phyloP scores from a whole-genome alignment of 2,797 vertebrate species.

The Zenarchopterus dispar region DNA sequence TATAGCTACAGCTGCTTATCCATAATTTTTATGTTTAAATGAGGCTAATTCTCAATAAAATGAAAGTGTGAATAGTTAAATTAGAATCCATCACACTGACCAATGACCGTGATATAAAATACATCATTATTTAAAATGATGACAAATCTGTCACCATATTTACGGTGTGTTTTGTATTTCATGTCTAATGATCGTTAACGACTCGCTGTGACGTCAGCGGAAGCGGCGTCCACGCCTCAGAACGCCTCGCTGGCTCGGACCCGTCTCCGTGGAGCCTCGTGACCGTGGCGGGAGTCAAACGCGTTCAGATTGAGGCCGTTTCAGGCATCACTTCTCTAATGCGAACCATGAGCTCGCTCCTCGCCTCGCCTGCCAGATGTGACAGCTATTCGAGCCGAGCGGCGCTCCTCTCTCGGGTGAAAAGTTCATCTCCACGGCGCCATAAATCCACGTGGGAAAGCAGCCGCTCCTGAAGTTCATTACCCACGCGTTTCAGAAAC shows the following conservation, averaged over 20 bases:
- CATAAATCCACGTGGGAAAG: conserved; percentile 39
- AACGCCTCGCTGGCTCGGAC: conserved; percentile 38
- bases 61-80: too few relatives aligned
- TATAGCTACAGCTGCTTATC: too few relatives aligned
- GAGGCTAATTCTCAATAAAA: too few relatives aligned
- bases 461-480: conserved; percentile 34
- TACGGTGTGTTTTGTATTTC: too few relatives aligned
- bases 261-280: conserved; percentile 44
- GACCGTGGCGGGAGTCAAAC: conserved; percentile 47
- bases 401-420: conserved; percentile 52
- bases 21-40: too few relatives aligned
- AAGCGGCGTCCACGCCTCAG: conserved; percentile 16
- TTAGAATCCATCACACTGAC: too few relatives aligned
- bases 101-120: too few relatives aligned
- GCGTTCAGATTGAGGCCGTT: conserved; percentile 51
- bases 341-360: conserved; percentile 54
- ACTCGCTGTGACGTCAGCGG: conserved; percentile 1
- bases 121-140: too few relatives aligned
- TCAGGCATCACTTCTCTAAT: conserved; percentile 53
- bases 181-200: too few relatives aligned
- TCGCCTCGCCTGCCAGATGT: conserved; percentile 62
- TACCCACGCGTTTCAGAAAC: conserved; percentile 6
- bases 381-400: conserved; percentile 58
- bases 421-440: conserved; percentile 64
- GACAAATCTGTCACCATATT: not conserved